These are phyloP conservation scores for Pollimyrus isidori DNA, from an alignment of 2,113 vertebrate species.

Conservation along the genomic window DNA sequence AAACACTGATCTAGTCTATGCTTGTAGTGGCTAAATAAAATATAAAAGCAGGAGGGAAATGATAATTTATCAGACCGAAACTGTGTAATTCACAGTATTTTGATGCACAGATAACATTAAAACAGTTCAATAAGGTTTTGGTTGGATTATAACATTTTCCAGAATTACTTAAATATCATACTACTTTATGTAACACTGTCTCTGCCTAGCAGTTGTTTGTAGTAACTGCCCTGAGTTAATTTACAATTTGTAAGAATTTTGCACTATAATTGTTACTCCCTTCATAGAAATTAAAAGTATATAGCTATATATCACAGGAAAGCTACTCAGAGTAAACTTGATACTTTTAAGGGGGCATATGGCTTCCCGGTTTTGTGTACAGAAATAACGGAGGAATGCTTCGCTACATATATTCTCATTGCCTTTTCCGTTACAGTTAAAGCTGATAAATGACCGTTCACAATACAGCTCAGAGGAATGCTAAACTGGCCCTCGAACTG, in stretches of 20 bases:
- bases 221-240: slow-evolving; percentile 74
- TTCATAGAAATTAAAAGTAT: not conserved
- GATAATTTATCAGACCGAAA: not conserved
- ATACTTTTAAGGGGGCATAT: slow-evolving; percentile 45
- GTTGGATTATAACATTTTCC: slow-evolving; percentile 60
- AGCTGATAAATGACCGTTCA: not conserved
- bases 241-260: slow-evolving; percentile 58
- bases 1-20: not conserved
- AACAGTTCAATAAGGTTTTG: slow-evolving; percentile 47
- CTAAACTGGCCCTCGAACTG: not conserved
- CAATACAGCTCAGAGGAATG: not conserved
- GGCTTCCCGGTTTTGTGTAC: not conserved
- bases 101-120: slow-evolving; percentile 56
- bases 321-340: slow-evolving; percentile 62
- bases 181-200: slow-evolving; percentile 56
- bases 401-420: not conserved
- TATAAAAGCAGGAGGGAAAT: not conserved
- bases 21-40: slow-evolving; percentile 17
- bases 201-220: slow-evolving; percentile 72
- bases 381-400: not conserved
- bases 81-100: slow-evolving; percentile 36
- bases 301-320: slow-evolving; percentile 55
- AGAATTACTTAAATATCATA: slow-evolving; percentile 63
- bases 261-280: slow-evolving; percentile 25
- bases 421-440: not conserved